phyloP scores from a whole-genome alignment of 2,797 vertebrate genomes.

The Catharus ustulatus region DNA sequence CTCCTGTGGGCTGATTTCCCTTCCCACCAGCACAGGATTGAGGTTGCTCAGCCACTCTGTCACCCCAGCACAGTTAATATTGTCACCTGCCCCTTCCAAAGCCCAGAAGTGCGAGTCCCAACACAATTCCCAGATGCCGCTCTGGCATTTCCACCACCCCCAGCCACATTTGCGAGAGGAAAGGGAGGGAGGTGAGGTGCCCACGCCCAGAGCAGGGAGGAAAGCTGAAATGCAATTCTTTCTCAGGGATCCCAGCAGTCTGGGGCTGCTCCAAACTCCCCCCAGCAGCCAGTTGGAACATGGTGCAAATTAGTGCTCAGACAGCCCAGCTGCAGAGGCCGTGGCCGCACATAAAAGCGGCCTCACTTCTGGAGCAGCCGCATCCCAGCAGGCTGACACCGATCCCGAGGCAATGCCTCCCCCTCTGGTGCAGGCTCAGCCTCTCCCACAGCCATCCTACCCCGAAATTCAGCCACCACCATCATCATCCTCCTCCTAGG shows the following conservation, averaged over 20 bases:
- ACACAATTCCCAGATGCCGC: background rate
- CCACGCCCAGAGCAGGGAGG: background rate
- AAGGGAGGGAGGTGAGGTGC: background rate
- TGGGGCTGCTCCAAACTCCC: conserved; percentile 7
- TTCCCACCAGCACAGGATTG: background rate
- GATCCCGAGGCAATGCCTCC: conserved; percentile 5
- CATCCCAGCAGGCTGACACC: background rate
- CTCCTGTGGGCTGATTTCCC: background rate
- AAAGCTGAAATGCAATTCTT: conserved; percentile 24
- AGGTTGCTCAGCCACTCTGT: background rate
- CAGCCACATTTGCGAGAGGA: background rate
- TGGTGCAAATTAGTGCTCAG: background rate
- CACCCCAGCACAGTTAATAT: background rate
- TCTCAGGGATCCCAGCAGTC: background rate
- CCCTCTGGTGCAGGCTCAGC: background rate
- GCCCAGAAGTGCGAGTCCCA: background rate
- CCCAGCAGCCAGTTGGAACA: background rate
- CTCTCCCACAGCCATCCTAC: fast-evolving
- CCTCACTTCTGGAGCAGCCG: background rate
- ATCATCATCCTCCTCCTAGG: background rate
- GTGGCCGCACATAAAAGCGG: background rate
- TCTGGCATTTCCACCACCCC: background rate
- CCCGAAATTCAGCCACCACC: background rate
- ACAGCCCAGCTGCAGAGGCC: conserved; percentile 18
- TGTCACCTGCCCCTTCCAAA: background rate